These are phyloP conservation scores for Hymenopus coronatus DNA, from an alignment of 2,888 invertebrate genomes.

Conservation along the genomic window DNA sequence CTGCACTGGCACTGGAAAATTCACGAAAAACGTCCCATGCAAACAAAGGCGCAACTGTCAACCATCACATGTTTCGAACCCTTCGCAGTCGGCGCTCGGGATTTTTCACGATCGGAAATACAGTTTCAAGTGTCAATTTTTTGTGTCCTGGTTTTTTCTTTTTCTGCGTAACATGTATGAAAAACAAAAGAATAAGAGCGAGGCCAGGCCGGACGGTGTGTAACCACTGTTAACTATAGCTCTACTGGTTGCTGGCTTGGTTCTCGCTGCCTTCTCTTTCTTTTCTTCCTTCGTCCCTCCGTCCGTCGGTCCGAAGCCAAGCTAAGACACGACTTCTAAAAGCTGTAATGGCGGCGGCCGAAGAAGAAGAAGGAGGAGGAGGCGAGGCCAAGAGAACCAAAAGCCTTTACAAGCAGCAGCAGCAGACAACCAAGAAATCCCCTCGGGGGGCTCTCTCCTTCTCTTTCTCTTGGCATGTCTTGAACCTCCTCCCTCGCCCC, in stretches of 20 bases:
- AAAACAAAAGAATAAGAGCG: neutral
- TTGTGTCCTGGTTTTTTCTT: neutral
- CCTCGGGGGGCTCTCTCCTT: neutral
- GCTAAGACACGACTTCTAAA: slow-evolving; percentile 21
- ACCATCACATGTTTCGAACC: neutral
- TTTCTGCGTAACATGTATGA: neutral
- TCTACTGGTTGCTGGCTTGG: slow-evolving; percentile 17
- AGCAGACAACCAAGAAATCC: slow-evolving; percentile 16
- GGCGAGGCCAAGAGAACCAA: slow-evolving; percentile 26
- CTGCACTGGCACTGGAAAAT: neutral
- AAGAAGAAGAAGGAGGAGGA: slow-evolving; percentile 16
- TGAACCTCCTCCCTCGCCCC: neutral
- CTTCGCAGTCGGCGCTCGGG: too few species aligned
- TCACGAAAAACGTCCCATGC: neutral
- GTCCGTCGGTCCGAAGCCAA: slow-evolving; percentile 5
- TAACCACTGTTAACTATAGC: slow-evolving; percentile 24
- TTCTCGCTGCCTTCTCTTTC: neutral
- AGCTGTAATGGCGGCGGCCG: slow-evolving; percentile 28
- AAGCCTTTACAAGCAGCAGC: slow-evolving; percentile 10
- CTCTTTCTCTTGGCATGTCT: neutral
- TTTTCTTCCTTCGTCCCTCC: neutral
- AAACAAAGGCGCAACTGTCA: neutral
- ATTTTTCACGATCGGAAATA: neutral
- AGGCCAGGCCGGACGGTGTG: neutral
- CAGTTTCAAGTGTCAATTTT: neutral